phyloP scores from a whole-genome alignment of 2,797 vertebrate genomes.

The Vespertilio murinus region DNA sequence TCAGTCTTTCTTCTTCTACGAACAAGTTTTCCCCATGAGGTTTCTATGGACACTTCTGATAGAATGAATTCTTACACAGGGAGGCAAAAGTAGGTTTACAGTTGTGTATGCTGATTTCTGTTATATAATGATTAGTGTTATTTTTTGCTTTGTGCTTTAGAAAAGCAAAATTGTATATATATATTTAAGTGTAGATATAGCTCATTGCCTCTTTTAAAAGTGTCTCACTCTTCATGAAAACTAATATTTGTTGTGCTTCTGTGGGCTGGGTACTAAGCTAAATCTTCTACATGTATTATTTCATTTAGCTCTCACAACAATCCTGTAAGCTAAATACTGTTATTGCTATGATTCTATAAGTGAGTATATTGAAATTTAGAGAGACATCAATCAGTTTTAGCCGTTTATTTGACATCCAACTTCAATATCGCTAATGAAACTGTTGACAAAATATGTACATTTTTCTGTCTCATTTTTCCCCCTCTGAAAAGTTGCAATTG shows the following conservation, averaged over 20 bases:
- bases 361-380: background rate
- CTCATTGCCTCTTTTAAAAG: slow-evolving; percentile 23
- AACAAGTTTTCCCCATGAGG: background rate
- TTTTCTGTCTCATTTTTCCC: background rate
- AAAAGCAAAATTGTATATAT: background rate
- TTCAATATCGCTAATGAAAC: background rate
- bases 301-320: slow-evolving; percentile 7
- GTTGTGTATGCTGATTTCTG: background rate
- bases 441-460: background rate
- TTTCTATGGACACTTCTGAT: background rate
- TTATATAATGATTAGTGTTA: background rate
- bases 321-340: background rate
- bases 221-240: background rate
- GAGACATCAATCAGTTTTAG: background rate
- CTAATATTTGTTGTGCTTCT: background rate
- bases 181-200: background rate
- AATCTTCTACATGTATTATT: background rate
- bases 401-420: background rate
- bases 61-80: background rate
- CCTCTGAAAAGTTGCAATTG: background rate
- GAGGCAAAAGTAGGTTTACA: background rate
- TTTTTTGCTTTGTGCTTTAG: slow-evolving; percentile 46
- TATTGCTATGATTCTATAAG: background rate
- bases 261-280: background rate
- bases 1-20: slow-evolving; percentile 2